phyloP scores from a whole-genome alignment of 2,113 vertebrate genomes.

The Poecilia latipinna region DNA sequence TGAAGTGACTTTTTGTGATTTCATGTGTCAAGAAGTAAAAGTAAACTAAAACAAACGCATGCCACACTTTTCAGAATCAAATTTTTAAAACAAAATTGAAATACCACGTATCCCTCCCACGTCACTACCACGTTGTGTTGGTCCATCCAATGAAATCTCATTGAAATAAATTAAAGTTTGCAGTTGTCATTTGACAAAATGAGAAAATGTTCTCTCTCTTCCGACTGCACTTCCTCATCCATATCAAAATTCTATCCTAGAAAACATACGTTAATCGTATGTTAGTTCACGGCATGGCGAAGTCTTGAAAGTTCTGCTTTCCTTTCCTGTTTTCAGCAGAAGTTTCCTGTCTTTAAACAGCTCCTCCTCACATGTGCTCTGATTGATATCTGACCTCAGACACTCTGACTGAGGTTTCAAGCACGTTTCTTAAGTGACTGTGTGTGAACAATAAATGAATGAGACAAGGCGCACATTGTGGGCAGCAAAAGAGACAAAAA shows the following conservation, averaged over 20 bases:
- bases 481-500: constrained; percentile 19
- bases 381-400: not conserved
- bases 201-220: not conserved
- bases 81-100: too few species aligned
- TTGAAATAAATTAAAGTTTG: not conserved
- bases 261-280: not conserved
- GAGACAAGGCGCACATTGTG: constrained; percentile 20
- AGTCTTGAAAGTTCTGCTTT: not conserved
- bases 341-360: not conserved
- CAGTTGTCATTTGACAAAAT: not conserved
- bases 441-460: not conserved
- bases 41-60: too few species aligned
- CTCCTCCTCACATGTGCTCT: not conserved
- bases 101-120: too few species aligned
- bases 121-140: too few species aligned
- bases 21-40: too few species aligned
- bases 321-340: not conserved
- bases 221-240: not conserved
- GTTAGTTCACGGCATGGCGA: not conserved
- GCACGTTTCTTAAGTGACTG: not conserved
- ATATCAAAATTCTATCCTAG: not conserved
- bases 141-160: not conserved
- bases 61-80: too few species aligned
- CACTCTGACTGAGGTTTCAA: not conserved
- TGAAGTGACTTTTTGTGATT: too few species aligned